phyloP scores from a whole-genome alignment of 1,140 invertebrate genomes.

The Ruditapes philippinarum region DNA sequence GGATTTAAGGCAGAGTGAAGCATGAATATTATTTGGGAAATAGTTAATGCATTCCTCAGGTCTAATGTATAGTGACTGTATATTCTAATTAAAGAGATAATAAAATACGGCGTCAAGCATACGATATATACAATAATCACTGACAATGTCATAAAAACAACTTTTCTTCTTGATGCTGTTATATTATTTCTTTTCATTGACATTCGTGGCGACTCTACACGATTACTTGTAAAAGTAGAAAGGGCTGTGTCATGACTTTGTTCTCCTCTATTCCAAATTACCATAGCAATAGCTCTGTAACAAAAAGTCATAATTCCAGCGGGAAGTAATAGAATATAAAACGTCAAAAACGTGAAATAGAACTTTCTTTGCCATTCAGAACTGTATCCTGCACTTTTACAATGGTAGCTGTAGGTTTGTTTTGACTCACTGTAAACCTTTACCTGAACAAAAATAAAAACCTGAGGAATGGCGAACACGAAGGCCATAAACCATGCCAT shows the following conservation, averaged over 20 bases:
- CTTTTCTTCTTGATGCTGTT: slow-evolving; percentile 80
- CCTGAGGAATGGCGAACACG: slow-evolving; percentile 86
- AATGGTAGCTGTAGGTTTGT: slow-evolving; percentile 76
- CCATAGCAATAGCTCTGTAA: slow-evolving; percentile 86
- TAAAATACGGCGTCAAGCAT: slow-evolving; percentile 87
- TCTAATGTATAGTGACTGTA: slow-evolving; percentile 86
- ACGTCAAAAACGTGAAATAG: slow-evolving; percentile 87
- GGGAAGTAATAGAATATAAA: slow-evolving; percentile 86
- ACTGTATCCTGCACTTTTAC: slow-evolving; percentile 86
- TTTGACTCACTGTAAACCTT: slow-evolving; percentile 73
- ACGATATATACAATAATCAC: slow-evolving; percentile 87
- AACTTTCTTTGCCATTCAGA: slow-evolving; percentile 87
- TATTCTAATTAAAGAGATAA: slow-evolving; percentile 83
- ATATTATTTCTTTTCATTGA: slow-evolving; percentile 78
- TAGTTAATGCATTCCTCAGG: slow-evolving; percentile 79
- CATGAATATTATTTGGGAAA: slow-evolving; percentile 86
- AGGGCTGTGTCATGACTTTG: slow-evolving; percentile 4
- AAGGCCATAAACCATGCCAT: slow-evolving; percentile 87
- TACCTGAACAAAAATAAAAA: slow-evolving; percentile 86
- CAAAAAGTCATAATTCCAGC: slow-evolving; percentile 86
- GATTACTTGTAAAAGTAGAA: slow-evolving; percentile 3
- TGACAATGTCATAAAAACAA: slow-evolving; percentile 86
- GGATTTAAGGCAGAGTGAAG: slow-evolving; percentile 87
- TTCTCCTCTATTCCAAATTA: slow-evolving; percentile 84
- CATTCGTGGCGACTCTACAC: slow-evolving; percentile 65